phyloP scores from a whole-genome alignment of 1,140 invertebrate genomes.

The Rhysida immarginata region DNA sequence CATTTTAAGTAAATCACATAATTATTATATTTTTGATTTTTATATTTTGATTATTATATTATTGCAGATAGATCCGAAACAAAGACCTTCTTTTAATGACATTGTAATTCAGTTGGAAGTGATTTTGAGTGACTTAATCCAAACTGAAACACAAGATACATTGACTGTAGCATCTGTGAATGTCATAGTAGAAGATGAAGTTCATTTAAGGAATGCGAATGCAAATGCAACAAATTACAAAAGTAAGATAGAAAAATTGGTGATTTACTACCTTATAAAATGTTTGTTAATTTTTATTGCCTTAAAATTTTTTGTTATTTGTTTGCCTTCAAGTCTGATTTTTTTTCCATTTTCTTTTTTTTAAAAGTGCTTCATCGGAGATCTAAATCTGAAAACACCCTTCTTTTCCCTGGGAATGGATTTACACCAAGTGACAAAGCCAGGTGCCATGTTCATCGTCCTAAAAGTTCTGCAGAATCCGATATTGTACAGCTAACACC shows the following conservation, averaged over 20 bases:
- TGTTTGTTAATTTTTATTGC: neutral
- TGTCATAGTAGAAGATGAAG: neutral
- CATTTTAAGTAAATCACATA: no score
- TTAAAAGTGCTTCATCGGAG: conserved; percentile 41
- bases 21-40: no score
- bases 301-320: no score
- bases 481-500: conserved; percentile 26
- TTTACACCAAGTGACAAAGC: conserved; percentile 49
- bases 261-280: neutral
- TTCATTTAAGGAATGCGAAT: neutral
- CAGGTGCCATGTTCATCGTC: conserved; percentile 43
- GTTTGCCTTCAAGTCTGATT: no score
- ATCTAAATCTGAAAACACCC: conserved; percentile 49
- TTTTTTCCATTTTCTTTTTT: neutral
- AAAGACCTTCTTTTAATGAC: neutral
- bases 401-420: conserved; percentile 33
- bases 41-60: no score
- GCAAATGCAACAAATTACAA: neutral
- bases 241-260: neutral
- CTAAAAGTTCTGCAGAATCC: neutral
- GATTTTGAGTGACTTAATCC: neutral
- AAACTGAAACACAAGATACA: no score
- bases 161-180: neutral
- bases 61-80: conserved; percentile 5
- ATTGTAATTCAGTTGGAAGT: neutral